Evolutionary conservation across 1,140 invertebrate genomes (phyloP).

Genomic region (Onthophagus taurus): DNA sequence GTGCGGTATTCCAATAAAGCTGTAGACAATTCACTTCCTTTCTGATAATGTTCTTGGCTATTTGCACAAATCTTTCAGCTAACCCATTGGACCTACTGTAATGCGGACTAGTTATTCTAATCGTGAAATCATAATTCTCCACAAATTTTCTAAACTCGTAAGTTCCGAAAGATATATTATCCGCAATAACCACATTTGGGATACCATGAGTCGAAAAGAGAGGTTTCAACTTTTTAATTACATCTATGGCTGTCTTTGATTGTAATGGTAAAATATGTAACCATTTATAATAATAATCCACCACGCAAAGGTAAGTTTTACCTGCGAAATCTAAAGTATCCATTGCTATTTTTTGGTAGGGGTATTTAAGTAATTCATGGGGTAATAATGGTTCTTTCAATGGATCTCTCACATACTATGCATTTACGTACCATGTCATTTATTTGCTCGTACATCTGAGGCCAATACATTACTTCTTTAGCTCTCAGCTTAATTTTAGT

Average conservation of each 20-base stretch:
- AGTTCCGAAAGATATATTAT: constrained; percentile 8
- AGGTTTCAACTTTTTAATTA: neutral
- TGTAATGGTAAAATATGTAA: constrained; percentile 12
- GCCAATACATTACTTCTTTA: constrained; percentile 21
- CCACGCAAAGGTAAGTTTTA: constrained; percentile 12
- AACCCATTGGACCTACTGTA: constrained; percentile 27
- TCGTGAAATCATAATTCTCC: constrained; percentile 20
- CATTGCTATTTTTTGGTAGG: constrained; percentile 19
- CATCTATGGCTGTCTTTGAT: neutral
- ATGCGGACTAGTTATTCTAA: constrained; percentile 23
- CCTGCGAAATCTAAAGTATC: constrained; percentile 17
- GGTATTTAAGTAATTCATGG: constrained; percentile 16
- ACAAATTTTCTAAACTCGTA: constrained; percentile 24
- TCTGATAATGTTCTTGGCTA: too few relatives aligned
- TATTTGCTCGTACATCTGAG: constrained; percentile 8
- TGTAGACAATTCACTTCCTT: too few relatives aligned
- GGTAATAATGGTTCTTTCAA: constrained; percentile 20
- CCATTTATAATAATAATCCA: constrained; percentile 24
- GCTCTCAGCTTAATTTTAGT: constrained; percentile 19
- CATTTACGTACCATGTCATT: constrained; percentile 4
- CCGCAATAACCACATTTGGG: constrained; percentile 6
- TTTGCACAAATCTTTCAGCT: constrained; percentile 23
- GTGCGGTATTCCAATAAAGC: too few relatives aligned
- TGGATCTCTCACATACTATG: constrained; percentile 5
- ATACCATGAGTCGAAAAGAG: neutral